phyloP scores from a whole-genome alignment of 35 echinoderm and acorn worm species.

The Patiria miniata region DNA sequence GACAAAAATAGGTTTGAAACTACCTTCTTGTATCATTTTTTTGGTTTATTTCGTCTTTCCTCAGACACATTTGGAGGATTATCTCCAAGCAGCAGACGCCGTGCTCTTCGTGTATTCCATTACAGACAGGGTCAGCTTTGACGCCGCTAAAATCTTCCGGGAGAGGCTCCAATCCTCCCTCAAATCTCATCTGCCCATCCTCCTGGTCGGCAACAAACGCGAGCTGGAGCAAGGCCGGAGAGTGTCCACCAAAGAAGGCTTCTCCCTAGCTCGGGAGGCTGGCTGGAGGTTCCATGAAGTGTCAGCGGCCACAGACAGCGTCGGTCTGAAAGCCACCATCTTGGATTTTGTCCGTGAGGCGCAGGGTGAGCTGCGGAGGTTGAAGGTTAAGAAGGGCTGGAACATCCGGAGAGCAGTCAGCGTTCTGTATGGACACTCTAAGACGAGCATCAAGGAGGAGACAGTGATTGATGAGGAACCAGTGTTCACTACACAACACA shows the following conservation, averaged over 20 bases:
- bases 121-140: constrained; percentile 71
- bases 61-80: constrained; percentile 78
- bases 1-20: no score
- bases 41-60: constrained; percentile 27
- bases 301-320: constrained; percentile 82
- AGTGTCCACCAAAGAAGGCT: constrained; percentile 90
- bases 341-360: constrained; percentile 81
- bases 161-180: constrained; percentile 50
- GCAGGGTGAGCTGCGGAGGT: constrained; percentile 66
- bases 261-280: constrained; percentile 59
- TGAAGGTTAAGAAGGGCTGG: constrained; percentile 65
- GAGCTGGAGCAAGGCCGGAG: constrained; percentile 80
- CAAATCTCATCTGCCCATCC: constrained; percentile 77
- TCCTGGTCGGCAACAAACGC: constrained; percentile 87
- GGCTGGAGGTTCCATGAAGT: constrained; percentile 90
- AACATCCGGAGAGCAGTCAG: constrained; percentile 86
- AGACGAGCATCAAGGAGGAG: not conserved
- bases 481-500: not conserved
- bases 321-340: constrained; percentile 80
- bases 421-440: constrained; percentile 70
- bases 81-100: constrained; percentile 77
- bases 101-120: constrained; percentile 93
- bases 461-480: constrained; percentile 8
- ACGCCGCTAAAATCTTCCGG: constrained; percentile 50
- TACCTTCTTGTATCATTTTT: not conserved